Percentiles rank a stretch among this genome's conserved stretches.
Conservation (phyloP, 2,797 vertebrate species). For the Pangasius mekongensis region DNA sequence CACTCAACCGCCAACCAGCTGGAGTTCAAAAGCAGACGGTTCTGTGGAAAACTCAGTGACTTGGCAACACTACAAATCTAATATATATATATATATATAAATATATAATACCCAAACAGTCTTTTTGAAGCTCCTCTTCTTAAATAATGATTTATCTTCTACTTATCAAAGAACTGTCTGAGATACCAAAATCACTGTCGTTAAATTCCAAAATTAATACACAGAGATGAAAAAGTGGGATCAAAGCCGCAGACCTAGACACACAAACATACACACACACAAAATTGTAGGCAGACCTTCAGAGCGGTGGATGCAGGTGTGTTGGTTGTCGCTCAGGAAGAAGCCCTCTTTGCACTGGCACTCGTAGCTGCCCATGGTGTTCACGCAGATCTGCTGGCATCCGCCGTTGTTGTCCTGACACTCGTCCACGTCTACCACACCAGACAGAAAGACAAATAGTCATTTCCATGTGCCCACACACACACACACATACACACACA, state of each 20-base stretch:
- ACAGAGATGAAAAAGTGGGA: not conserved
- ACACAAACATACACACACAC: not conserved
- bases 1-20: slow-evolving; percentile 5
- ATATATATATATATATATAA: too few species aligned
- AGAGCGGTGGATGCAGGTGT: slow-evolving; percentile 97
- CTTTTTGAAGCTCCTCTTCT: not conserved
- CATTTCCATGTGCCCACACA: slow-evolving; percentile 53
- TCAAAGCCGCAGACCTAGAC: not conserved
- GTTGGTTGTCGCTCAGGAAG: slow-evolving; percentile 98
- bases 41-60: not conserved
- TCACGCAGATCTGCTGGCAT: slow-evolving; percentile 95
- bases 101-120: not conserved
- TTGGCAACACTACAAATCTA: not conserved
- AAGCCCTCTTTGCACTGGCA: slow-evolving; percentile 91
- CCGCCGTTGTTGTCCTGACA: slow-evolving; percentile 95
- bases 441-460: slow-evolving; percentile 42
- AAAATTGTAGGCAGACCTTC: slow-evolving; percentile 79
- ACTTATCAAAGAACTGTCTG: too few species aligned
- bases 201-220: not conserved
- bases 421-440: slow-evolving; percentile 85
- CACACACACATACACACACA: slow-evolving; percentile 15
- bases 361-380: slow-evolving; percentile 97
- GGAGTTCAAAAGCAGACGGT: not conserved
- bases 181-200: fast-evolving
- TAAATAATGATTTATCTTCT: not conserved